A percentile compares a stretch with the other conserved stretches of the same genome.
Conservation (phyloP, 2,888 invertebrate species). For the Tethea ocularis region DNA sequence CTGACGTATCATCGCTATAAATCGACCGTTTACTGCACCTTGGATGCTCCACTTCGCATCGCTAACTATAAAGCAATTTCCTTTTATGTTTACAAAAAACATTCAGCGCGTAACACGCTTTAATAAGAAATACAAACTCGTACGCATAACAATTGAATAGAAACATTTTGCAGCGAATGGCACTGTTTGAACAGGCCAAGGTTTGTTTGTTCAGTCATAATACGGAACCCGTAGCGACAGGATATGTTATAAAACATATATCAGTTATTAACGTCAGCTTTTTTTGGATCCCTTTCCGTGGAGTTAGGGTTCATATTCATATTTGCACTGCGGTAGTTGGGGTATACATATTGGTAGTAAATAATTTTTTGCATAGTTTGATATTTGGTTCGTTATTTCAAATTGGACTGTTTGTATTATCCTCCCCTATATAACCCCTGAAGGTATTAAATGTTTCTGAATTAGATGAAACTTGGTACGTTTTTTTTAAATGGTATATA, state of each 20-base stretch:
- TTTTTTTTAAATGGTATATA: too few relatives aligned
- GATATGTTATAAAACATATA: constrained; percentile 1
- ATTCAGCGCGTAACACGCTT: background rate
- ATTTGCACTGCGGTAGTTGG: background rate
- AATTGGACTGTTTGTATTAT: background rate
- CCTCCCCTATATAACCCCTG: too few relatives aligned
- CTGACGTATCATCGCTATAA: too few relatives aligned
- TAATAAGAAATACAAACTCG: constrained; percentile 1
- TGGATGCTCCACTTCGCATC: too few relatives aligned
- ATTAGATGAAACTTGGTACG: too few relatives aligned
- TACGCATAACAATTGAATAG: background rate
- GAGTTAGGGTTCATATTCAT: background rate
- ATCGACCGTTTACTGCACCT: too few relatives aligned
- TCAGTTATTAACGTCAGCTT: background rate
- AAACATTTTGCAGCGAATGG: constrained; percentile 6
- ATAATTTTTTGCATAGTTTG: background rate
- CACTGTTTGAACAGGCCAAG: constrained; percentile 3
- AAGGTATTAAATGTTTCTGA: too few relatives aligned
- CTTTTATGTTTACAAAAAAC: background rate
- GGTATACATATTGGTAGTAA: background rate
- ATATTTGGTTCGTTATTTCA: background rate
- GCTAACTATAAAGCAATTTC: background rate
- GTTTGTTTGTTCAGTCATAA: constrained; percentile 7
- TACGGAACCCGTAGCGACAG: background rate
- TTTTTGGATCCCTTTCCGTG: background rate